Evolutionary conservation across 2,113 vertebrate species (phyloP).

Genomic region (Nematolebias whitei): DNA sequence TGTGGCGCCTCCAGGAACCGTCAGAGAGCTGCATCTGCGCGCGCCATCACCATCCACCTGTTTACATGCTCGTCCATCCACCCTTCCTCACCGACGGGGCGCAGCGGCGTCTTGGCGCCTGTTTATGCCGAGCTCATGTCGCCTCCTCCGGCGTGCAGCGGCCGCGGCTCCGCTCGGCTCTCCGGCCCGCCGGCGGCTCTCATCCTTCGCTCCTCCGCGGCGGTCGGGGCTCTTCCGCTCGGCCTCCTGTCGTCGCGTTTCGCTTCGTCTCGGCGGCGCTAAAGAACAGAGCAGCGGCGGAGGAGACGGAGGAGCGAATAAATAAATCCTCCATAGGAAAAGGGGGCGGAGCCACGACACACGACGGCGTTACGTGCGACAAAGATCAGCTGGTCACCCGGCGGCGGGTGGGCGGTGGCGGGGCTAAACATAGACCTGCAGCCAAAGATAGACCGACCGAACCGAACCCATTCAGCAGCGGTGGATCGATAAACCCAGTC

Average conservation of each 20-base stretch:
- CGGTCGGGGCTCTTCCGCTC: slow-evolving; percentile 11
- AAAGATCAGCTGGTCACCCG: slow-evolving; percentile 53
- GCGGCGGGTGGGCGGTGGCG: not conserved
- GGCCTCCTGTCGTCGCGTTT: slow-evolving; percentile 21
- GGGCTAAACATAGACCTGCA: slow-evolving; percentile 32
- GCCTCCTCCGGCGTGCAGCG: slow-evolving; percentile 49
- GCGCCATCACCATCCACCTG: slow-evolving; percentile 26
- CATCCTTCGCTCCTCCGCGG: slow-evolving; percentile 25
- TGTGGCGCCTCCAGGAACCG: slow-evolving; percentile 12
- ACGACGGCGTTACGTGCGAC: slow-evolving; percentile 56
- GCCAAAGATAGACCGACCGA: slow-evolving; percentile 24
- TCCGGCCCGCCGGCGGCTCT: slow-evolving; percentile 29
- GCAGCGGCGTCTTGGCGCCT: slow-evolving; percentile 48
- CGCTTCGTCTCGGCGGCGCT: slow-evolving; percentile 56
- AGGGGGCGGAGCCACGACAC: slow-evolving; percentile 53
- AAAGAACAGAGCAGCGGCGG: slow-evolving; percentile 38
- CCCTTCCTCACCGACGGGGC: slow-evolving; percentile 26
- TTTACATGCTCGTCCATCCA: not conserved
- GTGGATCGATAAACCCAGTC: not conserved
- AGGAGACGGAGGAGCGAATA: slow-evolving; percentile 27
- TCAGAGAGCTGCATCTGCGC: slow-evolving; percentile 5
- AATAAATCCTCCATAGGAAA: slow-evolving; percentile 59
- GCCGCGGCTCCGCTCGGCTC: slow-evolving; percentile 37
- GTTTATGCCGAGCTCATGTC: slow-evolving; percentile 62
- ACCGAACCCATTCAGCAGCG: not conserved